phyloP scores from a whole-genome alignment of 2,888 invertebrate genomes.

The Willowsia nigromaculata region DNA sequence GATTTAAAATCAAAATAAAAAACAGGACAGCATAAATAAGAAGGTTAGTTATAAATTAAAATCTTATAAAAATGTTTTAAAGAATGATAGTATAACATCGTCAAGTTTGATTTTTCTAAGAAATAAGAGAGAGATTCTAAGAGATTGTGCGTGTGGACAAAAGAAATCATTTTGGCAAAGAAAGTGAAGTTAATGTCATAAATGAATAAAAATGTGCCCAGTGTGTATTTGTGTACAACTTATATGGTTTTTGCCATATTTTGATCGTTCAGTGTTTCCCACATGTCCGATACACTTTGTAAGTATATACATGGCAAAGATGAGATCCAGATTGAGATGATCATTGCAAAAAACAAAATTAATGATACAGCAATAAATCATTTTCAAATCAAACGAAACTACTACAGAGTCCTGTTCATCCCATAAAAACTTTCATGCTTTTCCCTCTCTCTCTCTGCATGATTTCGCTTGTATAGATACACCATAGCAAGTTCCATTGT shows the following conservation, averaged over 20 bases:
- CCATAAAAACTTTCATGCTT: not conserved
- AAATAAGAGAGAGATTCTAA: no score
- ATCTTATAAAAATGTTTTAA: not conserved
- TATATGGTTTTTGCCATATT: no score
- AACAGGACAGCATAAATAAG: constrained; percentile 53
- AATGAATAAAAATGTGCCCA: no score
- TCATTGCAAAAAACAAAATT: constrained; percentile 31
- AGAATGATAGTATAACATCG: not conserved
- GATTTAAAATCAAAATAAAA: constrained; percentile 47
- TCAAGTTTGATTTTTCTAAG: not conserved
- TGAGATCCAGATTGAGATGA: not conserved
- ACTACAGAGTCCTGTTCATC: not conserved
- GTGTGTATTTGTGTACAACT: no score
- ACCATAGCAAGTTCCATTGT: not conserved
- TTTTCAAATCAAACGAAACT: constrained; percentile 53
- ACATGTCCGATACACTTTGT: not conserved
- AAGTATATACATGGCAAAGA: not conserved
- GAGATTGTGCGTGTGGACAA: no score
- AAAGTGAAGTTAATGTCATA: no score
- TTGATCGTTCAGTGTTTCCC: not conserved
- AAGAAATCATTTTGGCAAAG: no score
- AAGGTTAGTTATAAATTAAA: not conserved
- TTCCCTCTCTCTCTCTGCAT: not conserved
- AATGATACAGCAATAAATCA: constrained; percentile 69
- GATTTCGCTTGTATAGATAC: not conserved